A percentile compares a stretch with the other conserved stretches of the same genome.
Evolutionary conservation across 2,113 vertebrate genomes (phyloP).

Genomic region (Euleptes europaea): DNA sequence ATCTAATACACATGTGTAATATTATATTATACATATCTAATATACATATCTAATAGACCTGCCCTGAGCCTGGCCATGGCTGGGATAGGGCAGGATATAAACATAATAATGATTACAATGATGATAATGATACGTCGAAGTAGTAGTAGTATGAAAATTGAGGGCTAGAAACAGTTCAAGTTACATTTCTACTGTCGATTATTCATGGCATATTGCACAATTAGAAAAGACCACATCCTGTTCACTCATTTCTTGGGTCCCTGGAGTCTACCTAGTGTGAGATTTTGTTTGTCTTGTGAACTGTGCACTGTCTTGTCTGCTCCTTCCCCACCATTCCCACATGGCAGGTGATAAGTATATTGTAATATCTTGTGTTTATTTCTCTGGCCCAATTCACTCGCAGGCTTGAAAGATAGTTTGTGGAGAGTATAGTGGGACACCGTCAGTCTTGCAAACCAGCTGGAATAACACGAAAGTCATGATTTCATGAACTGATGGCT

Average conservation of each 20-base stretch:
- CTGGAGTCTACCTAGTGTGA: background rate
- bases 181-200: background rate
- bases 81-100: no score
- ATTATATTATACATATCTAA: no score
- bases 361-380: background rate
- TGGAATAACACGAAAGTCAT: background rate
- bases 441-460: background rate
- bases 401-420: no score
- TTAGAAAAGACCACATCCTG: background rate
- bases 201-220: background rate
- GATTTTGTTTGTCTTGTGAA: background rate
- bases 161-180: background rate
- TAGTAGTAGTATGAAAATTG: background rate
- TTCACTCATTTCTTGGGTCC: background rate
- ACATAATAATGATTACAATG: no score
- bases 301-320: background rate
- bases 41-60: no score
- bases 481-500: background rate
- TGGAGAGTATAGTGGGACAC: background rate
- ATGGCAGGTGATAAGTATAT: background rate
- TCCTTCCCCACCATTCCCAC: background rate
- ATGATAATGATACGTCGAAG: no score
- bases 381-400: background rate
- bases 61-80: no score
- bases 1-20: no score